Conservation (phyloP, 2,797 vertebrate species). For the Dipus sagitta region DNA sequence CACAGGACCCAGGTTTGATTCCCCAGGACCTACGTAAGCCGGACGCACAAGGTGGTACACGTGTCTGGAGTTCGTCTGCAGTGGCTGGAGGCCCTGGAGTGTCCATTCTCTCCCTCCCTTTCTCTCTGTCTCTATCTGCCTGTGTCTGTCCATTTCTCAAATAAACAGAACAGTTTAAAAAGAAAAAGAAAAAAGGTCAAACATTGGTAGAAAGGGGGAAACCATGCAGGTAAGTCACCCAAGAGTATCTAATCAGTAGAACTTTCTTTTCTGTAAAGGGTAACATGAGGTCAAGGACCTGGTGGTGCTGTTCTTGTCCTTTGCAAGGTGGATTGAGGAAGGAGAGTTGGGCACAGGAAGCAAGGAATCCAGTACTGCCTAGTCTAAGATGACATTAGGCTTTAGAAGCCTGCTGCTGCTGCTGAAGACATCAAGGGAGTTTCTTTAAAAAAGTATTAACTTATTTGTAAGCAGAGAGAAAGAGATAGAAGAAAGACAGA, state of each 20-base stretch:
- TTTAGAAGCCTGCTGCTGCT: background rate
- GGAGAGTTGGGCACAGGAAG: background rate
- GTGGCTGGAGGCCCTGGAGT: too few relatives aligned
- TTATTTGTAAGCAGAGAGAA: too few relatives aligned
- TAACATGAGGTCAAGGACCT: background rate
- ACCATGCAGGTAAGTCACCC: background rate
- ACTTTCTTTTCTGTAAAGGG: constrained; percentile 29
- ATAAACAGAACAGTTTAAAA: too few relatives aligned
- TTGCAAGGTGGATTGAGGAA: background rate
- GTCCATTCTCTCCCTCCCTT: too few relatives aligned
- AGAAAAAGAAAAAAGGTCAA: background rate
- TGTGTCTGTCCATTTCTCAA: too few relatives aligned
- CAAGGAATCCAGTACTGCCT: background rate
- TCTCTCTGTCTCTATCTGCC: too few relatives aligned
- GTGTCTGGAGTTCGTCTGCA: too few relatives aligned
- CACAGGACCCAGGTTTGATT: too few relatives aligned
- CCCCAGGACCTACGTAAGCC: too few relatives aligned
- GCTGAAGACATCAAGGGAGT: background rate
- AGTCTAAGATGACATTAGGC: background rate
- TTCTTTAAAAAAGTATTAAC: background rate
- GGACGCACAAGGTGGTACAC: too few relatives aligned
- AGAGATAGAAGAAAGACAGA: too few relatives aligned
- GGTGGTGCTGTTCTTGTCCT: background rate
- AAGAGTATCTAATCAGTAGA: background rate
- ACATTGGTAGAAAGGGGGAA: background rate